Evolutionary conservation across 2,888 invertebrate species (phyloP).

Genomic region (Helobdella robusta): DNA sequence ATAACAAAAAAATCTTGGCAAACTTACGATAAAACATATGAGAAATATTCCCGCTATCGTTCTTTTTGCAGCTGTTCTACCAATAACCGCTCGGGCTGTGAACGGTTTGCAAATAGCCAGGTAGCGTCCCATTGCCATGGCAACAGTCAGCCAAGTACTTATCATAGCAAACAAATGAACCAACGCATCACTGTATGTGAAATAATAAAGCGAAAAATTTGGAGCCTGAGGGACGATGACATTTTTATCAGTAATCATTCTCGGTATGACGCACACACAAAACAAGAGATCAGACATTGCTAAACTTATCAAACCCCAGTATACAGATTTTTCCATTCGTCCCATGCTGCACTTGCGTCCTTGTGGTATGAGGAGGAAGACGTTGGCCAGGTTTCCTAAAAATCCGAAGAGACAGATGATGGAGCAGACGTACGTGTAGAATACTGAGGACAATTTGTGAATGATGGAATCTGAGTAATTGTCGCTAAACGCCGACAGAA

Average conservation of each 20-base stretch:
- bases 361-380: slow-evolving; percentile 43
- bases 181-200: slow-evolving; percentile 39
- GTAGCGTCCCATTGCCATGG: slow-evolving; percentile 46
- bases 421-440: slow-evolving; percentile 48
- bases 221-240: not conserved
- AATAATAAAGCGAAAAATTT: slow-evolving; percentile 36
- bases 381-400: slow-evolving; percentile 42
- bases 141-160: slow-evolving; percentile 47
- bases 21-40: slow-evolving; percentile 30
- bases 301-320: slow-evolving; percentile 45
- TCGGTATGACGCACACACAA: slow-evolving; percentile 43
- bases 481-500: no score
- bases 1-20: slow-evolving; percentile 31
- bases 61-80: slow-evolving; percentile 40
- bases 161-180: slow-evolving; percentile 46
- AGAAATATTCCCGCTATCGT: slow-evolving; percentile 36
- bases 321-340: slow-evolving; percentile 46
- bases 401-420: slow-evolving; percentile 53
- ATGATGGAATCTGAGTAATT: no score
- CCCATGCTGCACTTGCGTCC: slow-evolving; percentile 41
- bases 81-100: slow-evolving; percentile 43
- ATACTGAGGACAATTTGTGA: no score
- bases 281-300: slow-evolving; percentile 46
- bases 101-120: slow-evolving; percentile 47
- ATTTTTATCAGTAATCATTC: slow-evolving; percentile 36